phyloP scores from a whole-genome alignment of 2,888 invertebrate genomes.

The Cerceris rybyensis region DNA sequence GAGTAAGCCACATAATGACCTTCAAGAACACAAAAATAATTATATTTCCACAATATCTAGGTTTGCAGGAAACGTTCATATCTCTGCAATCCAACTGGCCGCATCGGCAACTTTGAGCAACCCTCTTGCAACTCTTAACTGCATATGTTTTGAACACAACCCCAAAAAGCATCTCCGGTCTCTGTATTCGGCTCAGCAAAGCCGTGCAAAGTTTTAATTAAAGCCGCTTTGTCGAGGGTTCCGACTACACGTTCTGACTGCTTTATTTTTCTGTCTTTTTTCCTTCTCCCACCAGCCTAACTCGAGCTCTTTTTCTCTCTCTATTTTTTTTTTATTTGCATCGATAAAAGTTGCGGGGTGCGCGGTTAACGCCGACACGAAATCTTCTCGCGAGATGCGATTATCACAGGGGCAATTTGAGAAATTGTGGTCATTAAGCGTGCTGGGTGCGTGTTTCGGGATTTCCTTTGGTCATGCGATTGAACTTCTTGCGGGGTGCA shows the following conservation, averaged over 20 bases:
- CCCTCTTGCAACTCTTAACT: constrained; percentile 7
- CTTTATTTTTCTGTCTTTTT: neutral
- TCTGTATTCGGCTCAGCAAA: constrained; percentile 35
- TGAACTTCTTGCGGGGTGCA: constrained; percentile 19
- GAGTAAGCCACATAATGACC: no score
- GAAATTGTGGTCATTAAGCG: constrained; percentile 28
- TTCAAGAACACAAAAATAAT: no score
- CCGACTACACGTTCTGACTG: constrained; percentile 19
- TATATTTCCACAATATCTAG: neutral
- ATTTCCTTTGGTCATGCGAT: constrained; percentile 26
- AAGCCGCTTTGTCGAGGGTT: constrained; percentile 51
- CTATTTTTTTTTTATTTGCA: constrained; percentile 23
- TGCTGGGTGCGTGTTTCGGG: constrained; percentile 1
- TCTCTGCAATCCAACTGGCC: constrained; percentile 20
- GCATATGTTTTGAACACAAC: constrained; percentile 19
- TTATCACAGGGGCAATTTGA: constrained; percentile 29
- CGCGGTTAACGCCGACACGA: constrained; percentile 13
- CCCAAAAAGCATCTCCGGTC: constrained; percentile 45
- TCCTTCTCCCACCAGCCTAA: neutral
- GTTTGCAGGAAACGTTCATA: constrained; percentile 24
- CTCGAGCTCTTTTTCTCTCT: no score
- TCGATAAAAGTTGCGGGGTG: constrained; percentile 28
- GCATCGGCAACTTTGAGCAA: constrained; percentile 5
- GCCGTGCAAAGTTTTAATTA: constrained; percentile 62
- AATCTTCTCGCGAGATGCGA: constrained; percentile 43